phyloP scores from a whole-genome alignment of 1,140 invertebrate genomes.

The Macrobrachium nipponense region DNA sequence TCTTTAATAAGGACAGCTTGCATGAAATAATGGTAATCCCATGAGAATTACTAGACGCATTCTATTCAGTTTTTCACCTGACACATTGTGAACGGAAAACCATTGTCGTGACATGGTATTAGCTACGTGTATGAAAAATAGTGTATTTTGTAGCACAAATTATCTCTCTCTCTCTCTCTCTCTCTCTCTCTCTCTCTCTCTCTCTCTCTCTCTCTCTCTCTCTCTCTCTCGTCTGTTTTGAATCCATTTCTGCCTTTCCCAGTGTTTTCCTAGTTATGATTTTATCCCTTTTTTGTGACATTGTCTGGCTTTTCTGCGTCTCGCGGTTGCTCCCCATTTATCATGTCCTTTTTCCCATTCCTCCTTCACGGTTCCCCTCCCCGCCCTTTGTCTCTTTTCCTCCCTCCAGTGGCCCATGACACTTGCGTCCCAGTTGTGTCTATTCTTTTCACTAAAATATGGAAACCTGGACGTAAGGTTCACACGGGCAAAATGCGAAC shows the following conservation, averaged over 20 bases:
- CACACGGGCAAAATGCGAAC: conserved; percentile 47
- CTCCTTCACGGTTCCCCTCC: conserved; percentile 1
- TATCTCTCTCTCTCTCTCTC: conserved; percentile 4
- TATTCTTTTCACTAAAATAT: conserved; percentile 38
- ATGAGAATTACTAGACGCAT: too few species aligned
- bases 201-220: conserved; percentile 8
- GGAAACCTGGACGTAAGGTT: conserved; percentile 43
- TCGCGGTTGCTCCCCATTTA: conserved; percentile 10
- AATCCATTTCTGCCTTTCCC: background rate
- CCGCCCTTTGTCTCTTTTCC: background rate
- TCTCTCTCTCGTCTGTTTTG: background rate
- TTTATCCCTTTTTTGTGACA: background rate
- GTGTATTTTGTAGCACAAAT: background rate
- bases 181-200: conserved; percentile 12
- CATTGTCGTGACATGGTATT: background rate
- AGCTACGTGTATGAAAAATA: background rate
- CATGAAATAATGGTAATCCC: too few species aligned
- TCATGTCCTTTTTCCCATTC: conserved; percentile 5
- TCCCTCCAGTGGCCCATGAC: background rate
- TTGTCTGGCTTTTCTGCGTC: background rate
- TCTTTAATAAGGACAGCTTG: too few species aligned
- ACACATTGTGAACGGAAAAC: too few species aligned
- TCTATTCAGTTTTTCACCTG: too few species aligned
- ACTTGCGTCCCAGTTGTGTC: background rate
- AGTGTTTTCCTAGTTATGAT: background rate